phyloP scores from a whole-genome alignment of 2,888 invertebrate genomes.

The Synanthedon formicaeformis region DNA sequence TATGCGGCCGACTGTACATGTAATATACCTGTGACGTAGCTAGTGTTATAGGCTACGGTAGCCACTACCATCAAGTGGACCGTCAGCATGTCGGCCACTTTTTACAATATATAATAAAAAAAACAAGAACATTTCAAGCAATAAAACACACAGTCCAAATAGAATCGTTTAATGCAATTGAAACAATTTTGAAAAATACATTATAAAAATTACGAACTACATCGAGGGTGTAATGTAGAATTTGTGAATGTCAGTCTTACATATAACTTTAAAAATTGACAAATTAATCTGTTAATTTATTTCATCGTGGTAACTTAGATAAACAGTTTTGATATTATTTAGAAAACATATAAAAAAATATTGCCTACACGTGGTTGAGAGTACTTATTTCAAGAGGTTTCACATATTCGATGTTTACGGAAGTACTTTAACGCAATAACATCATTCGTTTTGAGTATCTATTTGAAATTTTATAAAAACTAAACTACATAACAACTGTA shows the following conservation, averaged over 20 bases:
- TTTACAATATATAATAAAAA: no score
- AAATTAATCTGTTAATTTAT: no score
- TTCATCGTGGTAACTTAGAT: no score
- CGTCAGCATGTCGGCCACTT: no score
- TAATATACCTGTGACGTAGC: no score
- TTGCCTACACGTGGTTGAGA: no score
- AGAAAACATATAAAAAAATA: no score
- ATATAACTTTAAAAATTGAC: no score
- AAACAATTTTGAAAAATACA: conserved; percentile 43
- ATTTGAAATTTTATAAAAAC: conserved; percentile 7
- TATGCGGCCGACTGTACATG: no score
- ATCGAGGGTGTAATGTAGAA: background rate
- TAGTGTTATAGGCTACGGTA: no score
- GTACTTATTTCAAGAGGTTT: background rate
- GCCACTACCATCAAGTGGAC: no score
- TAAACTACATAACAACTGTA: conserved; percentile 57
- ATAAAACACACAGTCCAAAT: background rate
- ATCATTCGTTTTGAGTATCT: background rate
- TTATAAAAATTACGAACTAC: background rate
- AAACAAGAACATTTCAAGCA: background rate
- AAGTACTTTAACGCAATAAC: background rate
- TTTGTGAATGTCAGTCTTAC: background rate
- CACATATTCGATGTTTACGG: background rate
- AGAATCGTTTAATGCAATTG: conserved; percentile 45
- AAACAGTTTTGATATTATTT: no score